Conservation (phyloP, 2,888 invertebrate genomes). For the Xestia sexstrigata region DNA sequence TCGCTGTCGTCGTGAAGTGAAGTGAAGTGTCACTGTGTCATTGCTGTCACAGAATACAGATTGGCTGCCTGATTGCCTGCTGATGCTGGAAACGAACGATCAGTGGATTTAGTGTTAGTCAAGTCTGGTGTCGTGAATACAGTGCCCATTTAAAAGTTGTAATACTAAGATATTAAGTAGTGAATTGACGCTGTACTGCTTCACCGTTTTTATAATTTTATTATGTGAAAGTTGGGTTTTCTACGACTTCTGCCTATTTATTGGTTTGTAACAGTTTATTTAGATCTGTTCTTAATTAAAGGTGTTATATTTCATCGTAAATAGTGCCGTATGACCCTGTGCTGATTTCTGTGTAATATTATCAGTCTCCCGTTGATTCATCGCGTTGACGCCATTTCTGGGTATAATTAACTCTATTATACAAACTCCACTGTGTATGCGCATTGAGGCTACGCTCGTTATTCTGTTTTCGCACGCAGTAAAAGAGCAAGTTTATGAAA, state of each 20-base stretch:
- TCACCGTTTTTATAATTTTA: constrained; percentile 32
- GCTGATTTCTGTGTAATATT: constrained; percentile 47
- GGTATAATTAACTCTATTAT: constrained; percentile 69
- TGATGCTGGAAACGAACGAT: background rate
- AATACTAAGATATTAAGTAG: constrained; percentile 18
- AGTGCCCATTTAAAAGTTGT: background rate
- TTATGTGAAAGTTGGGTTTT: constrained; percentile 65
- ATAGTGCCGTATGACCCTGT: constrained; percentile 49
- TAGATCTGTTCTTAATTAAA: constrained; percentile 16
- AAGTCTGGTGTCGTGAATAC: constrained; percentile 3
- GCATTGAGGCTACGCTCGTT: constrained; percentile 25
- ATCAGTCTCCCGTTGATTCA: constrained; percentile 71
- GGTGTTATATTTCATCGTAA: constrained; percentile 18
- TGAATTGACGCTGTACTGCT: constrained; percentile 12
- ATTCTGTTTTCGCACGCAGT: constrained; percentile 36
- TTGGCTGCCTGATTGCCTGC: background rate
- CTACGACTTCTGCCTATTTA: constrained; percentile 47
- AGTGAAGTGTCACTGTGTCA: no score
- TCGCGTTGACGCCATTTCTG: constrained; percentile 73
- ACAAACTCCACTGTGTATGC: constrained; percentile 59
- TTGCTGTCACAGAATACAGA: no score
- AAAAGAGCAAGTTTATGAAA: constrained; percentile 25
- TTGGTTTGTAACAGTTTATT: constrained; percentile 57
- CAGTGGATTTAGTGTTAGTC: constrained; percentile 21
- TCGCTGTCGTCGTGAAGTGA: background rate